Evolutionary conservation across 2,888 invertebrate genomes (phyloP).

Genomic region (Linnaemya vulpina): DNA sequence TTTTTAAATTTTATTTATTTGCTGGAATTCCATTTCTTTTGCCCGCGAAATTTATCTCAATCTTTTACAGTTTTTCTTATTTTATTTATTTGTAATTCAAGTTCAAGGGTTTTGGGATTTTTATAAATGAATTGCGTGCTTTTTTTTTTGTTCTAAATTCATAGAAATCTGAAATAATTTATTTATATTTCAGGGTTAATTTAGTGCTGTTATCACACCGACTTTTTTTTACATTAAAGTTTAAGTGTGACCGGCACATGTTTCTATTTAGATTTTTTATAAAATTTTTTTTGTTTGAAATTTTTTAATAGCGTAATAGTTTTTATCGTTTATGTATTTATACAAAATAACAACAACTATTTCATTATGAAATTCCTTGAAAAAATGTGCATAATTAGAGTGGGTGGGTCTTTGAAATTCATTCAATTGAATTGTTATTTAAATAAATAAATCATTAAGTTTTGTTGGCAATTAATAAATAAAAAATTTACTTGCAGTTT

Average conservation of each 20-base stretch:
- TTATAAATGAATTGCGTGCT: conserved; percentile 36
- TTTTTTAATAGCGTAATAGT: conserved; percentile 36
- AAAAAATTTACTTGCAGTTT: no score
- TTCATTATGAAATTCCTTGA: conserved; percentile 15
- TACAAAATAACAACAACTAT: background rate
- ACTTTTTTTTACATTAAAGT: background rate
- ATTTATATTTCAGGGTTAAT: background rate
- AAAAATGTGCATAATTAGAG: background rate
- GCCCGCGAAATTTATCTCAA: background rate
- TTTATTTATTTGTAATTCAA: conserved; percentile 36
- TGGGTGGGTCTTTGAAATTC: background rate
- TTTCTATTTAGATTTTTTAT: background rate
- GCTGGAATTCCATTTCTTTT: background rate
- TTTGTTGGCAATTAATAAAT: no score
- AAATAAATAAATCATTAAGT: background rate
- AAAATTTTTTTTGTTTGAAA: background rate
- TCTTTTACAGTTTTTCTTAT: background rate
- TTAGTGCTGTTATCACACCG: conserved; percentile 23
- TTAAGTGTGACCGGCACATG: conserved; percentile 51
- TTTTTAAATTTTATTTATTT: background rate
- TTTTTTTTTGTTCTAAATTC: background rate
- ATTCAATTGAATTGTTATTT: background rate
- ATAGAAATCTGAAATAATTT: background rate
- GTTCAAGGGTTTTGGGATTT: conserved; percentile 37
- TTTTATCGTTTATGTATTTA: conserved; percentile 40